Evolutionary conservation across 2,113 vertebrate genomes (phyloP), one percentile per base, ranked within the genome.

Genomic region (Lathamus discolor): DNA sequence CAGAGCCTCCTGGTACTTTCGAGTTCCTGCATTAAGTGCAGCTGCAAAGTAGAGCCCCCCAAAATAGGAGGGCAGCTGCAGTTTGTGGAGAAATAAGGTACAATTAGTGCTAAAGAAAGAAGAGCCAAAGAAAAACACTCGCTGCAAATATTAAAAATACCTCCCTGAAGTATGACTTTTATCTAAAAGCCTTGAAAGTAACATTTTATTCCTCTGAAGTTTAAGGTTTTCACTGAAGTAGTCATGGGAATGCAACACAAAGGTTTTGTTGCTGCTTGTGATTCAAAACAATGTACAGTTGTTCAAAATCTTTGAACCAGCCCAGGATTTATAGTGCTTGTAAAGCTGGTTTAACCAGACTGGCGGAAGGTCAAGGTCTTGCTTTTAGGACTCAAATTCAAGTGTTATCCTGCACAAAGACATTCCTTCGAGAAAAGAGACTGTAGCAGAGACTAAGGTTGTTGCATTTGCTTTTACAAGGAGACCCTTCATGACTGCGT

Each of bases 331-430:
- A 57, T 24, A 37, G 28, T 33, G 83, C 86, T 88, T 83, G 91
- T 64, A 90, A 94, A 88, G 83, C 83, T 93, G 79, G 63, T 93
- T 95, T 86, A 85, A 35, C 84, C 64, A 55, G 74, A 46, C 70
- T 76, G 93, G 85, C 57, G 76, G 62, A 90, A 93, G 87, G 85
- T 87, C 90, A 86, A 93, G 94, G 86, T 83, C 68, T 67, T 77
- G 79, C 83, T 83, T 95, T 92, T 41, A 67, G 83, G 68, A n/a
- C 86, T 81, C 49, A 67, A 8, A 57, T 74, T 62, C 57, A 63
- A 90, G 63, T 49, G n/a, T 55, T 66, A n/a, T 11, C 35, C 75
- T 68, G 23, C 75, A 79, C 78, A 88, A 85, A 92, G 54, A n/a
- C 0, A 0, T 68, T 76, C 35, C 72, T 90, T 73, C 49, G 22